Evolutionary conservation across 2,113 vertebrate genomes (phyloP), one percentile per base, ranked within the genome.

Genomic region (Gulo gulo): DNA sequence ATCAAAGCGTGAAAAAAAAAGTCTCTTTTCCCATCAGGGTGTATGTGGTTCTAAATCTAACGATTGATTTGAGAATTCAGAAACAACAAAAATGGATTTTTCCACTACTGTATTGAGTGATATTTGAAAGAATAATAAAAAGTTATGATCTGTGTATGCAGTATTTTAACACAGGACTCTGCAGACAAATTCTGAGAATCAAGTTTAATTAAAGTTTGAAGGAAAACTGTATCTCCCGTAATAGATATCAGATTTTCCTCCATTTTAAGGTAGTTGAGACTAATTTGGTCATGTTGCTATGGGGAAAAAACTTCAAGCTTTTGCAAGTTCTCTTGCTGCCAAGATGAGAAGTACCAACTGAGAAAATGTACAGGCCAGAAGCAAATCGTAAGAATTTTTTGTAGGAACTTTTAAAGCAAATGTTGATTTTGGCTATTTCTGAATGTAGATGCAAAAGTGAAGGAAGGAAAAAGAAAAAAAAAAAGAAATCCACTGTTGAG

Each of bases 11-110:
- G 6, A 47, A 73, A 80, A 93, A 90, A 36, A 82, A 93, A 65
- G 2, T 76, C 23, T 20, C 36, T 84, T 90, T 39, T 88, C 65
- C 5, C 2, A 29, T 85, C 79, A 73, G 0, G 59, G 86, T 63
- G 0, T 85, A 84, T 81, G 20, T 79, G 45, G 10, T 86, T 95
- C 15, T 71, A 97, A 98, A 63, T 24, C 7, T 79, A 98, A 50
- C 0, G 15, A 55, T 21, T 79, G 39, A 1, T 39, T 97, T 93
- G 26, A 26, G 78, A 81, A 50, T 73, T 95, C 97, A 65, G 20
- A 92, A 79, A 61, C 59, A 85, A 84, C 76, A 92, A 4, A 50
- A 1, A 6, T 73, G 1, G 42, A 96, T 96, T 97, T 96, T 97
- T 69, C 79, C 57, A 80, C 88, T 93, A 96, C 23, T 59, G 93